Evolutionary conservation across 2,888 invertebrate genomes (phyloP).

Genomic region (Nemapogon koenigi): DNA sequence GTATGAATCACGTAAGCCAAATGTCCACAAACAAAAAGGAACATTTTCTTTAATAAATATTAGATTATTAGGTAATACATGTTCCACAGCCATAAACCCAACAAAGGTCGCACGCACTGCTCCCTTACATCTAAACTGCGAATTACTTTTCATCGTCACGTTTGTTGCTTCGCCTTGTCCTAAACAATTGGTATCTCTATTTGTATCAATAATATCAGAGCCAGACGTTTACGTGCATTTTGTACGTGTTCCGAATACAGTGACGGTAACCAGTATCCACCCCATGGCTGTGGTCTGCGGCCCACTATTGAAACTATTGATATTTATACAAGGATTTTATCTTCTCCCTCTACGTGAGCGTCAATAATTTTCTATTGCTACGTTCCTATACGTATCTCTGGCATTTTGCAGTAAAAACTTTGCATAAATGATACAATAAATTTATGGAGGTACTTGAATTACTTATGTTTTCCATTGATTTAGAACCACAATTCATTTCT

Average conservation of each 20-base stretch:
- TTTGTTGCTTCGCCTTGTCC: constrained; percentile 50
- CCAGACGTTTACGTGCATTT: constrained; percentile 56
- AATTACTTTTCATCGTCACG: constrained; percentile 46
- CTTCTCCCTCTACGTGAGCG: constrained; percentile 1
- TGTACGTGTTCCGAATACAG: constrained; percentile 52
- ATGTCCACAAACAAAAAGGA: too few relatives aligned
- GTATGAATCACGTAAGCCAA: too few relatives aligned
- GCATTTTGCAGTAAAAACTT: too few relatives aligned
- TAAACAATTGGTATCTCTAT: constrained; percentile 63
- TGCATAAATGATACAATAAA: too few relatives aligned
- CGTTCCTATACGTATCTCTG: too few relatives aligned
- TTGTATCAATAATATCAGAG: constrained; percentile 61
- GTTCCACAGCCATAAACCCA: too few relatives aligned
- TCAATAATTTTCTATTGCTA: constrained; percentile 6
- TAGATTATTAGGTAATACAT: too few relatives aligned
- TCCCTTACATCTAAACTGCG: constrained; percentile 15
- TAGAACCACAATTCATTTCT: too few relatives aligned
- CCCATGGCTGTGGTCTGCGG: constrained; percentile 6
- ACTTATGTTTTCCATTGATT: too few relatives aligned
- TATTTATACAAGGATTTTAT: constrained; percentile 12
- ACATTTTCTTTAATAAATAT: too few relatives aligned
- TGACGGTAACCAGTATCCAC: constrained; percentile 22
- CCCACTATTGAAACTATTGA: constrained; percentile 12
- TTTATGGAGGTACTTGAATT: too few relatives aligned
- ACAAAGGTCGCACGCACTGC: neutral